phyloP scores from a whole-genome alignment of 2,888 invertebrate genomes.

The Rotaria macrura region DNA sequence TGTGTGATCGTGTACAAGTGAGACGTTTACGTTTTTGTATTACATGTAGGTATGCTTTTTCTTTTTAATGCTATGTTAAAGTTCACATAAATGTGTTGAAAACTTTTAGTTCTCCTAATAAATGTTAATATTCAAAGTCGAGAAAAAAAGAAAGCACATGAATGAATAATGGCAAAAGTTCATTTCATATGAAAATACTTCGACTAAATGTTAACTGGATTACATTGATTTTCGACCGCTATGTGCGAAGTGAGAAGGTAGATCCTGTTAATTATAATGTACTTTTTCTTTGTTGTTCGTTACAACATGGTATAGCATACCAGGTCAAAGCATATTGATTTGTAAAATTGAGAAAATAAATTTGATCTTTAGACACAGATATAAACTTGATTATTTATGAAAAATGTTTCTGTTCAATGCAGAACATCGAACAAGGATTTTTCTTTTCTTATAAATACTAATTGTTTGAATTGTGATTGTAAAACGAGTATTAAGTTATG shows the following conservation, averaged over 20 bases:
- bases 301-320: not conserved
- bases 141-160: not conserved
- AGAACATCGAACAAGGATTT: too few species aligned
- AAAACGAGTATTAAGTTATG: too few species aligned
- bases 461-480: too few species aligned
- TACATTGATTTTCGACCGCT: not conserved
- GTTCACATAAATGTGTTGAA: not conserved
- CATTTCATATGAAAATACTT: not conserved
- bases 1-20: not conserved
- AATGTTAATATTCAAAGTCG: not conserved
- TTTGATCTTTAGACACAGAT: not conserved
- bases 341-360: not conserved
- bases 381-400: not conserved
- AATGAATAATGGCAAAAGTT: not conserved
- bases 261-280: not conserved
- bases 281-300: not conserved
- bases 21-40: not conserved
- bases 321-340: not conserved
- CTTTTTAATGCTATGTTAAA: not conserved
- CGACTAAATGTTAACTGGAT: not conserved
- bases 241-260: not conserved
- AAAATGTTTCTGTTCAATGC: not conserved
- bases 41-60: not conserved
- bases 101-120: not conserved
- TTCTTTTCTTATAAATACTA: too few species aligned